Percentiles rank a stretch among this genome's conserved stretches.
Evolutionary conservation across 1,140 invertebrate genomes (phyloP).

Genomic region (Drosophila ercepeae): DNA sequence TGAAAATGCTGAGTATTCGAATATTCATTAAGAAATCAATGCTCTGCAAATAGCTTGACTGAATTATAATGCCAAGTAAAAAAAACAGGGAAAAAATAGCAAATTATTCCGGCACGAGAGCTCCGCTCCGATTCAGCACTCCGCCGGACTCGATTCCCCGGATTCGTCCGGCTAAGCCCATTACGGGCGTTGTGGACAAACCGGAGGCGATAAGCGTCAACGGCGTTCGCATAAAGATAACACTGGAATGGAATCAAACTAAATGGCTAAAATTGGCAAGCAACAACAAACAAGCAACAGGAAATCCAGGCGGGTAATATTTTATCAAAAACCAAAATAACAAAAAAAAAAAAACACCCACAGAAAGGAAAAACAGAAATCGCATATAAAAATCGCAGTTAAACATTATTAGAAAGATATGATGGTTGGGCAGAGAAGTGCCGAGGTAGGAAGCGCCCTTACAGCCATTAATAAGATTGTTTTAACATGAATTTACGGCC

Average conservation of each 20-base stretch:
- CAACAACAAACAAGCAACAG: constrained; percentile 61
- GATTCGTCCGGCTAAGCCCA: constrained; percentile 62
- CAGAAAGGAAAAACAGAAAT: constrained; percentile 30
- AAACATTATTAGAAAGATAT: constrained; percentile 70
- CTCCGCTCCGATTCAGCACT: constrained; percentile 7
- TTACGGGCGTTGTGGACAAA: constrained; percentile 56
- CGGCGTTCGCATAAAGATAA: constrained; percentile 74
- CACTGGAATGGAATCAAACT: constrained; percentile 75
- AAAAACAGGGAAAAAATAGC: constrained; percentile 21
- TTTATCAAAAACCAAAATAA: constrained; percentile 46
- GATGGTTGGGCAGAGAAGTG: background rate
- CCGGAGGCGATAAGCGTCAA: constrained; percentile 59
- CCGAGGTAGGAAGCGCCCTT: constrained; percentile 38
- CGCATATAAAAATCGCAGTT: constrained; percentile 77
- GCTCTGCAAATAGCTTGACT: constrained; percentile 24
- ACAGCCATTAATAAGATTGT: constrained; percentile 80
- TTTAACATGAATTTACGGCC: constrained; percentile 79
- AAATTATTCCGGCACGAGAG: constrained; percentile 29
- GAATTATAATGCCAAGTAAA: constrained; percentile 30
- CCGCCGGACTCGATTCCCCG: constrained; percentile 6
- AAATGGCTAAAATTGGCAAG: constrained; percentile 79
- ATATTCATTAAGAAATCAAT: constrained; percentile 1
- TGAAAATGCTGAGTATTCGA: background rate
- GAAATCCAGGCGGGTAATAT: constrained; percentile 68
- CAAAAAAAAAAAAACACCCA: background rate